Conservation (phyloP, 2,888 invertebrate genomes). For the Drosophila hamatofila region DNA sequence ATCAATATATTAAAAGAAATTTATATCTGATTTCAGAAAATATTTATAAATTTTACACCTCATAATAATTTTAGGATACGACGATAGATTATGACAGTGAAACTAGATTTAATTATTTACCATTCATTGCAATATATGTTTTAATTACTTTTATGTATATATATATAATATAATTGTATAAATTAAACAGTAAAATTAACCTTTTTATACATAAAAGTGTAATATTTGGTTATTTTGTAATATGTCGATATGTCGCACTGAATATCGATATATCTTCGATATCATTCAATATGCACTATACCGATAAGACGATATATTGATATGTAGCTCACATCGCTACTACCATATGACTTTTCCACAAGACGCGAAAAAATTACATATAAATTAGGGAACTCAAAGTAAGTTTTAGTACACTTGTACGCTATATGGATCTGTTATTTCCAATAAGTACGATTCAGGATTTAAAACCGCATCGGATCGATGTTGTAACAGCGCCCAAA, state of each 20-base stretch:
- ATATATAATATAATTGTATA: too few relatives aligned
- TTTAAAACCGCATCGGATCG: conserved; percentile 44
- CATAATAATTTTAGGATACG: neutral
- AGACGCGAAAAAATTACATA: conserved; percentile 69
- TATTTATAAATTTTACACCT: neutral
- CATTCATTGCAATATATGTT: neutral
- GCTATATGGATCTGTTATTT: conserved; percentile 9
- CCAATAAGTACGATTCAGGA: conserved; percentile 28
- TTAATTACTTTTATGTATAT: neutral
- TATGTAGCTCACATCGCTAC: conserved; percentile 41
- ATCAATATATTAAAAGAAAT: too few relatives aligned
- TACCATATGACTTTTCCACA: conserved; percentile 71
- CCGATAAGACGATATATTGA: conserved; percentile 41
- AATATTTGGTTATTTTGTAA: neutral
- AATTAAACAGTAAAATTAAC: neutral
- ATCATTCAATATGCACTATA: neutral
- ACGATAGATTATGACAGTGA: neutral
- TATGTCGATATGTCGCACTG: neutral
- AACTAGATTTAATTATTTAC: neutral
- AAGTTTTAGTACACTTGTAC: conserved; percentile 47
- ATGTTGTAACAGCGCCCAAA: conserved; percentile 66
- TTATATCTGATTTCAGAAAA: neutral
- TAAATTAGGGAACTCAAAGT: conserved; percentile 59
- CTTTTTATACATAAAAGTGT: conserved; percentile 4
- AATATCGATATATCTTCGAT: neutral